Evolutionary conservation across 2,797 vertebrate species (phyloP).

Genomic region (Oryzias sinensis): DNA sequence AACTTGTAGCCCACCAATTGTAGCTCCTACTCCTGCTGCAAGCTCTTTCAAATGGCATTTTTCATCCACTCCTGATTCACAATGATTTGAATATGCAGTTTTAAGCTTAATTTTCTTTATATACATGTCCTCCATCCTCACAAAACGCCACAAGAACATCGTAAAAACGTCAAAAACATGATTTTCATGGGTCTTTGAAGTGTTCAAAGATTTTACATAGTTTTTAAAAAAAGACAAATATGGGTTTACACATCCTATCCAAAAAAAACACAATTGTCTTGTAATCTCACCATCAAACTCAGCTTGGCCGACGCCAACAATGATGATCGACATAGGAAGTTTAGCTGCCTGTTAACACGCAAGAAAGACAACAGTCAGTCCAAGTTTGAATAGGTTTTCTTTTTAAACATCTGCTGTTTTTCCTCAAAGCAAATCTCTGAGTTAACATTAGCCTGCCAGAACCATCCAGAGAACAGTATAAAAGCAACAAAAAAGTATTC

Average conservation of each 20-base stretch:
- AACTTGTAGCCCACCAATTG: no score
- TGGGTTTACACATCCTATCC: constrained; percentile 3
- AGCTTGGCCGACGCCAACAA: constrained; percentile 93
- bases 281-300: constrained; percentile 90
- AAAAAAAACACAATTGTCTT: background rate
- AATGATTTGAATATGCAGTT: no score
- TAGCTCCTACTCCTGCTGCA: no score
- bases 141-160: background rate
- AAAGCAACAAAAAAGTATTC: constrained; percentile 29
- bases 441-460: constrained; percentile 12
- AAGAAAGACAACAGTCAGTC: constrained; percentile 43
- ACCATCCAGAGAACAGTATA: constrained; percentile 16
- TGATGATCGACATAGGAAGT: constrained; percentile 97
- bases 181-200: no score
- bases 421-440: constrained; percentile 8
- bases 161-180: background rate
- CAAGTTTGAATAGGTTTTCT: background rate
- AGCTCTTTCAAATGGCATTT: no score
- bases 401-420: constrained; percentile 19
- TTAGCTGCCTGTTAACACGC: constrained; percentile 84
- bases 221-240: constrained; percentile 8
- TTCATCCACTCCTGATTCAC: no score
- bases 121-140: no score
- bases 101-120: no score
- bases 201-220: background rate